A percentile compares a stretch with the other conserved stretches of the same genome.
These are phyloP conservation scores for Synanceia verrucosa DNA, from an alignment of 2,797 vertebrate genomes.

Conservation along the genomic window DNA sequence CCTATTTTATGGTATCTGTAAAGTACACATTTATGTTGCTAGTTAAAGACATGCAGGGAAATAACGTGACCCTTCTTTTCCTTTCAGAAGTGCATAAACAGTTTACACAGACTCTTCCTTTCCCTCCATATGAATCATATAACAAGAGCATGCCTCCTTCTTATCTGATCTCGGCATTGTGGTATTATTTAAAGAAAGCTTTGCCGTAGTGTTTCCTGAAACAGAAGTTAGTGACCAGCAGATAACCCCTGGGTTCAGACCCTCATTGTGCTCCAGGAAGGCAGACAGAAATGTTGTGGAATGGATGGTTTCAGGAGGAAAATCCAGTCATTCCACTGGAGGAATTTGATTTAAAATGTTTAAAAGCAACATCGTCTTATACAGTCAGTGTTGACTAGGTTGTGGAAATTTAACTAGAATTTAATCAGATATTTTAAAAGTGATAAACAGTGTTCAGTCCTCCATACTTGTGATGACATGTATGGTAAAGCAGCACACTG, in stretches of 20 bases:
- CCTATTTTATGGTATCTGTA: too few species aligned
- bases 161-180: conserved; percentile 82
- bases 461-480: neutral
- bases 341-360: conserved; percentile 36
- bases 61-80: conserved; percentile 41
- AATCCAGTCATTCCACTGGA: conserved; percentile 40
- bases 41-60: conserved; percentile 17
- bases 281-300: conserved; percentile 33
- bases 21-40: neutral
- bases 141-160: conserved; percentile 60
- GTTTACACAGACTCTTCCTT: conserved; percentile 72
- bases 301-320: conserved; percentile 24
- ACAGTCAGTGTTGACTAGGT: neutral
- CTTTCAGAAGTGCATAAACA: conserved; percentile 49
- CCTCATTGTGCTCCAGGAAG: conserved; percentile 60
- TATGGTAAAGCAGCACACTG: too few species aligned
- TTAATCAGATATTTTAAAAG: neutral
- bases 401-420: neutral
- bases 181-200: conserved; percentile 81
- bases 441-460: too few species aligned
- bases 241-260: conserved; percentile 68
- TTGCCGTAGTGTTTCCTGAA: conserved; percentile 76
- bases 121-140: conserved; percentile 72
- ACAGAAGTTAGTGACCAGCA: conserved; percentile 65
- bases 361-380: neutral